Base-by-base conservation (phyloP, 2,888 invertebrate species). In the Ectemnius cavifrons region DNA sequence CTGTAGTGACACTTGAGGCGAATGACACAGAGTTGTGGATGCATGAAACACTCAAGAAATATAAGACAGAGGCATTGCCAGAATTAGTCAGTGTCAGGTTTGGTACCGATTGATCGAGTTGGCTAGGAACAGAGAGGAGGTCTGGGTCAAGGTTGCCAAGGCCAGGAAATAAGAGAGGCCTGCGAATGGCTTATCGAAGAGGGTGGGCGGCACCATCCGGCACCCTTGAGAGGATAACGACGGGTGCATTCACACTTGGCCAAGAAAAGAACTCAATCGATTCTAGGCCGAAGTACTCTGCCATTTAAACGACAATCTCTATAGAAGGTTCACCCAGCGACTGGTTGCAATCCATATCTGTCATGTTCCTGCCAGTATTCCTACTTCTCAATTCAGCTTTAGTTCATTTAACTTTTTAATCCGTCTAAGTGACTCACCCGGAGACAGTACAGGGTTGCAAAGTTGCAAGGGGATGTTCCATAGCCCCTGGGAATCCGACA, bases 71-170 rank as follows among this genome's bases (percentile, higher is more conserved):
- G 59, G 60, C 23, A 66, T 76, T 74, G 69, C 71, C 73, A 67
- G 46, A 27, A 52, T 81, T 79, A 71, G 74, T 63, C 77, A 71
- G 70, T 72, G 69, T 76, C 69, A 71, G 66, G 64, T 68, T 74
- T 62, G 46, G 23, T 73, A 78, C 75, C 68, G 83, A 82, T 83
- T 73, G 77, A 82, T 80, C 83, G 83, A 81, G 70, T 77, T 65
- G 52, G 63, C 73, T 57, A 71, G 63, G 71, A 77, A n/a, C 47
- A 61, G 67, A 56, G 62, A 70, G 62, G 58, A 65, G 66, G 72
- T 84, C 84, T 84, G 82, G 88, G 88, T 87, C 88, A 88, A 87
- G 87, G 87, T 85, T 83, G 76, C 64, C 82, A 77, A 82, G 87
- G 85, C 88, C 80, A 73, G 72, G 78, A 78, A 83, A 80, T 84